Evolutionary conservation across 2,888 invertebrate species (phyloP), one percentile per base, ranked within the genome.

Genomic region (Macrophya annulata): DNA sequence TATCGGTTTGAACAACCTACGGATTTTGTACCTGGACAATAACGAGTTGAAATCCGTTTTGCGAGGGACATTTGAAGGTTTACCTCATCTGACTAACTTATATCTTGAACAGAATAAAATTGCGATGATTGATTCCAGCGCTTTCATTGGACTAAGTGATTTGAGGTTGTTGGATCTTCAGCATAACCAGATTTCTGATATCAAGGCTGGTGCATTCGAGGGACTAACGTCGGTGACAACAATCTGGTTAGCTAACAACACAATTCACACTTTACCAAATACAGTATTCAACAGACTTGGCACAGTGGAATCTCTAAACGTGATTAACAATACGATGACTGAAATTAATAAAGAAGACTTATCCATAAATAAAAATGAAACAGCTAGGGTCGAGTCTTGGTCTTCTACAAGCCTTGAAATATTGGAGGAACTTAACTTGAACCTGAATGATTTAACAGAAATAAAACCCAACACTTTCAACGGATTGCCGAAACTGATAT

Each of bases 31-130:
- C 31, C 31, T 31, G 31, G 3, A 31, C 31, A 3, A 3, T 31
- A 31, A 31, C 31, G 3, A 31, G 31, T 31, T 48, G 48, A 48
- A 9, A 12, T 48, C 48, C 12, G 12, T 48, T 9, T 12, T 12
- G 4, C 48, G 12, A 48, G 48, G 12, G 12, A 12, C 48, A 12
- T 48, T 48, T 12, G 12, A 48, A 25, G 89, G 87, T 43, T 8
- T 87, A 1, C 79, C 87, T 0, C 79, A 65, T 0, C 21, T 88
- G 21, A 0, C 17, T 12, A 84, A 86, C 8, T 88, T 94, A 40
- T 93, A 93, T 87, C 85, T 94, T 85, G 93, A 94, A 87, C 89
- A 93, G 83, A 94, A 94, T 85, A 88, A 89, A 40, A 93, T 94
- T 74, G 55, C 87, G 1, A 91, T 90, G 84, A 90, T 94, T 4